Percentiles rank a stretch among this genome's conserved stretches.
Conservation (phyloP, 2,113 vertebrate genomes). For the Aramus guarauna region DNA sequence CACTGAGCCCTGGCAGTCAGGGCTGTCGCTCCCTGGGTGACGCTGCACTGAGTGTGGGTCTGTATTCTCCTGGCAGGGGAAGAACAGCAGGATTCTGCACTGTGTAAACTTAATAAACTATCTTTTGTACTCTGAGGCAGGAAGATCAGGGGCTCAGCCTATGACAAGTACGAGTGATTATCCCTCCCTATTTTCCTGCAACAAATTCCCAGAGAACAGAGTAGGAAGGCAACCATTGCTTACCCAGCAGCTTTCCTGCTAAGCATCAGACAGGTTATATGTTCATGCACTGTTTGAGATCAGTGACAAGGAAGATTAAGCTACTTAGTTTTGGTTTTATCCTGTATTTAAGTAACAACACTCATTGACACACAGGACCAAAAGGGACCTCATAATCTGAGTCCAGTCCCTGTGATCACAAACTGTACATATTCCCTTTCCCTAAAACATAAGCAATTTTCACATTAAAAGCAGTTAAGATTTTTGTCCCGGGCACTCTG, state of each 20-base stretch:
- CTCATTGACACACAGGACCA: neutral
- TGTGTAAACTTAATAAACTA: neutral
- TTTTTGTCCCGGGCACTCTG: neutral
- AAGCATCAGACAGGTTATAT: neutral
- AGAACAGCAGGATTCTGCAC: neutral
- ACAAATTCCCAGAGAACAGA: neutral
- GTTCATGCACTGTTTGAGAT: neutral
- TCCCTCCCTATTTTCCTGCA: neutral
- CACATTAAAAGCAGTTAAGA: neutral
- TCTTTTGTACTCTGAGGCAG: neutral
- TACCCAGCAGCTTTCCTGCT: neutral
- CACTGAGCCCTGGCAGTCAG: neutral
- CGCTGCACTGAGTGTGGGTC: neutral
- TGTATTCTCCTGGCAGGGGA: neutral
- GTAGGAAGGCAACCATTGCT: neutral
- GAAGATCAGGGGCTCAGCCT: neutral
- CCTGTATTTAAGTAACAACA: neutral
- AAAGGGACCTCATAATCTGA: neutral
- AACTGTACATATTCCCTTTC: neutral
- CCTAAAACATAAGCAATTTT: neutral
- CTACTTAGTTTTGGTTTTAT: neutral
- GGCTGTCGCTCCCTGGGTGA: neutral
- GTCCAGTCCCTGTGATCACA: neutral
- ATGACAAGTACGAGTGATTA: accelerated
- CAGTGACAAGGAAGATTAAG: neutral